Percentiles rank a stretch among this genome's conserved stretches.
phyloP scores from a whole-genome alignment of 1,140 invertebrate species.

The Teleopsis dalmanni region DNA sequence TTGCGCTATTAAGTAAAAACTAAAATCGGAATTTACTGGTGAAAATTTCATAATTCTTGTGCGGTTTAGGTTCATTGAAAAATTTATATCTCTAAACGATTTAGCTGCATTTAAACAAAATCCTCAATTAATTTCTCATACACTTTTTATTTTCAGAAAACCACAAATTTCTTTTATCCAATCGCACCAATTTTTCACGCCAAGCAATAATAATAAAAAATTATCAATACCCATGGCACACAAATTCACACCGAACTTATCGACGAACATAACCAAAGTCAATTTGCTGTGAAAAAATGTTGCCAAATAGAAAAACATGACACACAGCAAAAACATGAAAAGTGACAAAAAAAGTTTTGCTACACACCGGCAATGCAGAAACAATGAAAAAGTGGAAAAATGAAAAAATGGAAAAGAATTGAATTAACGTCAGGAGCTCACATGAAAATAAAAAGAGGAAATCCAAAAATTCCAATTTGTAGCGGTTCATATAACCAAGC shows the following conservation, averaged over 20 bases:
- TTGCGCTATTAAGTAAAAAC: no score
- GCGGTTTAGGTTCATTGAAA: no score
- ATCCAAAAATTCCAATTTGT: no score
- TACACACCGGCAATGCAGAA: background rate
- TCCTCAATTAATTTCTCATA: no score
- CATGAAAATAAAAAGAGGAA: no score
- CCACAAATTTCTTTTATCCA: no score
- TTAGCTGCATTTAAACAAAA: no score
- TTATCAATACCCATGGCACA: slow-evolving; percentile 1
- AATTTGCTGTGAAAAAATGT: slow-evolving; percentile 7
- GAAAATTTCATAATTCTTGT: no score
- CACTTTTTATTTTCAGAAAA: no score
- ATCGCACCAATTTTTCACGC: slow-evolving; percentile 3
- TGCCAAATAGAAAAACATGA: background rate
- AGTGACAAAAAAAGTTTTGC: background rate
- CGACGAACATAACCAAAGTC: slow-evolving; percentile 6
- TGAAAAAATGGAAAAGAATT: slow-evolving; percentile 3
- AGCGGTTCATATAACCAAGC: no score
- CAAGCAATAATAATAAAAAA: slow-evolving; percentile 4
- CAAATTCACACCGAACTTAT: slow-evolving; percentile 7
- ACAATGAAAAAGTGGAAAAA: background rate
- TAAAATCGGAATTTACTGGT: no score
- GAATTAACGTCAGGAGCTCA: background rate
- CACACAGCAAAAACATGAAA: background rate
- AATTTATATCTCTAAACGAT: no score